Conservation (phyloP, 2,113 vertebrate genomes). For the Sclerurus mexicanus region DNA sequence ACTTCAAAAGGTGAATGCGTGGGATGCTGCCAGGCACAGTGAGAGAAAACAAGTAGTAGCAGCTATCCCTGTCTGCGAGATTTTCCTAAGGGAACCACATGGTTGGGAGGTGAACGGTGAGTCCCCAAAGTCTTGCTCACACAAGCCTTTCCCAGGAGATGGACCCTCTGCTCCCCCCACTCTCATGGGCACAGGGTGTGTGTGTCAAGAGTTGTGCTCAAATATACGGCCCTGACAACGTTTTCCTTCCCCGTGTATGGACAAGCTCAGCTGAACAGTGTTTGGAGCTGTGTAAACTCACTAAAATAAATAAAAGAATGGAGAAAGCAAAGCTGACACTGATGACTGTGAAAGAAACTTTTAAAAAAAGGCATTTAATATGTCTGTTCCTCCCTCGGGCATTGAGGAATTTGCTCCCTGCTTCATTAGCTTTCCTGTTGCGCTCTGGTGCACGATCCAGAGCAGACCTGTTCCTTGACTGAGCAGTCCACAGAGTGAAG, state of each 20-base stretch:
- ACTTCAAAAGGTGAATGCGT: neutral
- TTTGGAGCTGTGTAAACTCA: neutral
- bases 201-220: neutral
- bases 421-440: rapidly evolving
- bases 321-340: neutral
- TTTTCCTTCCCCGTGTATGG: neutral
- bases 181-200: rapidly evolving
- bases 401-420: neutral
- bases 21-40: neutral
- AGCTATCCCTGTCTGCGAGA: neutral
- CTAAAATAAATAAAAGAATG: neutral
- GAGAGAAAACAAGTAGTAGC: neutral
- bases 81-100: neutral
- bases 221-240: neutral
- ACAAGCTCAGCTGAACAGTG: neutral
- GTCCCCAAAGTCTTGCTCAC: neutral
- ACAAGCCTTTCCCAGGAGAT: neutral
- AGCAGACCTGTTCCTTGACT: neutral
- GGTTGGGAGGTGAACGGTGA: rapidly evolving
- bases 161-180: neutral
- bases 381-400: neutral
- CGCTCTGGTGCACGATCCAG: neutral
- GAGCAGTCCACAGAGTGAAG: rapidly evolving
- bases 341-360: neutral
- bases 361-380: neutral